These are phyloP conservation scores for Darevskia nairensis DNA, from an alignment of 2,797 vertebrate genomes.

Conservation along the genomic window DNA sequence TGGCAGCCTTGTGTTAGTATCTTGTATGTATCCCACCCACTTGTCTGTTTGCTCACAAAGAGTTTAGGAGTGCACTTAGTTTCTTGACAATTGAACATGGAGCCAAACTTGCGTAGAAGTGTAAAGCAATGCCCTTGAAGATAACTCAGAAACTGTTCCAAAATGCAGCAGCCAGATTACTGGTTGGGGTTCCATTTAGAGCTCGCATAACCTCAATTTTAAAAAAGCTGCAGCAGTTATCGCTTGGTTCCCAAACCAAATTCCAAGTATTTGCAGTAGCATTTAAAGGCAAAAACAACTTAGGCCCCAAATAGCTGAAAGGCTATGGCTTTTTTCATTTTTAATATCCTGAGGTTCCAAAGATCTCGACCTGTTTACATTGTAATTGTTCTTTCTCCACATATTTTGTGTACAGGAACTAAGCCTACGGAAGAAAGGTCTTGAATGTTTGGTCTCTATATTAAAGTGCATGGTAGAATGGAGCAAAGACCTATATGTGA, in stretches of 20 bases:
- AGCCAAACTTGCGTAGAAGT: background rate
- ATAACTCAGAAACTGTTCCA: too few species aligned
- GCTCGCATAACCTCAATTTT: too few species aligned
- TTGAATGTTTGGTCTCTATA: conserved; percentile 97
- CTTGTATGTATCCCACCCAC: background rate
- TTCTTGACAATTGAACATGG: background rate
- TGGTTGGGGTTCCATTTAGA: too few species aligned
- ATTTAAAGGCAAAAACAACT: too few species aligned
- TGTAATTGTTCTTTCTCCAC: conserved; percentile 11
- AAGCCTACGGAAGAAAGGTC: conserved; percentile 95
- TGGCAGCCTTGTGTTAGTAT: background rate
- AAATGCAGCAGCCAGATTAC: too few species aligned
- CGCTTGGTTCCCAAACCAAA: too few species aligned
- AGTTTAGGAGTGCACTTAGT: background rate
- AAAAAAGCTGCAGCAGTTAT: too few species aligned
- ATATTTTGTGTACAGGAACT: conserved; percentile 83
- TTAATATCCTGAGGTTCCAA: background rate
- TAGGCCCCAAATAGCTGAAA: too few species aligned
- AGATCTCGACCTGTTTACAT: background rate
- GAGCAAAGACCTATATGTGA: conserved; percentile 98
- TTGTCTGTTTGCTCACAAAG: background rate
- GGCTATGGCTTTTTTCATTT: background rate
- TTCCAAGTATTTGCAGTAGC: too few species aligned
- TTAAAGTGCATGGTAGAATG: conserved; percentile 99
- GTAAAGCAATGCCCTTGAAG: background rate